These are phyloP conservation scores for Nymphalis c-album DNA, from an alignment of 2,888 invertebrate genomes.

Conservation along the genomic window DNA sequence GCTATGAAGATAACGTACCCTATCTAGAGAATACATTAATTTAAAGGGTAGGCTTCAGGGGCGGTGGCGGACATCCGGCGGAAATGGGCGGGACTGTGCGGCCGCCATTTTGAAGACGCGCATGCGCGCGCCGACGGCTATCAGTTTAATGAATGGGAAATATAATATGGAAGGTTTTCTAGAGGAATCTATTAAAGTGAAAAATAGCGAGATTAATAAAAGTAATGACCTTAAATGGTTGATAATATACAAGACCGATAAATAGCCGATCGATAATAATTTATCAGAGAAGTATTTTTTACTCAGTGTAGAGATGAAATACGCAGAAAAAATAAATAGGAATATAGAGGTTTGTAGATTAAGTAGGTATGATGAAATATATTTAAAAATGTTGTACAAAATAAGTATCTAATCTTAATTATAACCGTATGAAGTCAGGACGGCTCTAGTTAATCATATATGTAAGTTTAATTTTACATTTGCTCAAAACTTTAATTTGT, in stretches of 20 bases:
- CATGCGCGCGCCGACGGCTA: constrained; percentile 50
- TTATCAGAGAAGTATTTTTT: no score
- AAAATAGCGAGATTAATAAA: neutral
- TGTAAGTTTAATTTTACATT: neutral
- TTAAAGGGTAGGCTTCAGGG: constrained; percentile 47
- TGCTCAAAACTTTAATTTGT: neutral
- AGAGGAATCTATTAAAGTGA: neutral
- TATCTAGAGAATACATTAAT: neutral
- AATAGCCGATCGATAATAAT: no score
- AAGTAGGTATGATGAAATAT: no score
- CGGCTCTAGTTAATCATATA: neutral
- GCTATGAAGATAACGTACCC: constrained; percentile 8
- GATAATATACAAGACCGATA: no score
- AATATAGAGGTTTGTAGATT: no score
- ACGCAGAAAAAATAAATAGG: no score
- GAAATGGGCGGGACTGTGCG: constrained; percentile 64
- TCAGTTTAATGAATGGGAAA: constrained; percentile 16
- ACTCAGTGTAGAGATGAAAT: no score
- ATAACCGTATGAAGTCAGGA: no score
- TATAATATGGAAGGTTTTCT: constrained; percentile 25
- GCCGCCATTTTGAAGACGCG: constrained; percentile 66
- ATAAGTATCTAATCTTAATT: no score
- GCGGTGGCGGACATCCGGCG: constrained; percentile 66
- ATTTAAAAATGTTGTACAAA: no score
- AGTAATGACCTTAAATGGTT: no score